Base-by-base conservation (phyloP, 2,113 vertebrate species). In the Proteles cristata region DNA sequence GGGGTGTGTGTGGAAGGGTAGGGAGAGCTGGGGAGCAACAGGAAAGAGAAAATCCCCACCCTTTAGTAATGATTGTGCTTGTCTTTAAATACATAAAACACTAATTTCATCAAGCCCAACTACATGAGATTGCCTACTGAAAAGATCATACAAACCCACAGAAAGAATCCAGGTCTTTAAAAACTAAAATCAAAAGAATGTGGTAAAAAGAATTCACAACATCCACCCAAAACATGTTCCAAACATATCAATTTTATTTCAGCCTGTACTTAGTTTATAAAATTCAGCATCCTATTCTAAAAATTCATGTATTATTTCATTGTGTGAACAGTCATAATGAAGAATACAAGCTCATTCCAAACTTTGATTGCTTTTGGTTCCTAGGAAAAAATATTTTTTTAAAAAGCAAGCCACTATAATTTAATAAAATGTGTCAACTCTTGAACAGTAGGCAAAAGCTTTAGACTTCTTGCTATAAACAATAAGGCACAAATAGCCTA, bases 391-490 rank as follows among this genome's bases (percentile, higher is more conserved):
- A 55, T 4, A 23, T 48, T 48, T 96, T 92, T 92, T 93, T 53
- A 73, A 14, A 94, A 97, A 96, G 63, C 74, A 94, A 95, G 93
- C 11, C n/a, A 88, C 31, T 84, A 0, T n/a, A 97, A 81, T 81
- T 96, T 83, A 58, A 71, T 81, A 87, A 87, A 96, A 86, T 48
- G 33, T 45, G 26, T 66, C 77, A 95, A 55, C 69, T 85, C 74
- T 76, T 92, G 45, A 69, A 61, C 94, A 50, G 50, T 43, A 74
- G 14, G 71, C 69, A 94, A 97, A 82, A 26, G 3, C 73, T 94
- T 94, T 96, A 91, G 58, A 97, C 96, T 87, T 92, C 84, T 95
- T 94, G 82, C 33, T 93, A 23, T 23, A 63, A 35, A 95, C 11
- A 90, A 11, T 86, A 94, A 93, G 50, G 55, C 11, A 91, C 39